Conservation (phyloP, 2,888 invertebrate species). For the Pyrrhia umbra region DNA sequence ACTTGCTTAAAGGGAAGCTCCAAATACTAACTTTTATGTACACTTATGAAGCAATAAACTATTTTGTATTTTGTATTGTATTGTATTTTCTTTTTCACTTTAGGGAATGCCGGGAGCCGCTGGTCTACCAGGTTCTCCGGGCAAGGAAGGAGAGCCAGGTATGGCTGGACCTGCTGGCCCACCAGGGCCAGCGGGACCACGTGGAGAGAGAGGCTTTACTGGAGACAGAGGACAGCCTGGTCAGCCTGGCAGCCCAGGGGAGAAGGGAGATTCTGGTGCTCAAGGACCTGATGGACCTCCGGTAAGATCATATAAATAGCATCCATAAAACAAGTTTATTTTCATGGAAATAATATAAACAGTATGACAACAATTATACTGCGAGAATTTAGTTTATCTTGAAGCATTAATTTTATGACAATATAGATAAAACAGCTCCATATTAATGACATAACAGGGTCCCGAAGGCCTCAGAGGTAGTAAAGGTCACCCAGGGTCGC, state of each 20-base stretch:
- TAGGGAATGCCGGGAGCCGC: slow-evolving; percentile 94
- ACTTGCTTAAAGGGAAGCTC: too few species aligned
- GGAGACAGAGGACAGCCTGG: slow-evolving; percentile 94
- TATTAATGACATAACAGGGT: slow-evolving; percentile 84
- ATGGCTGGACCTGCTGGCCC: slow-evolving; percentile 92
- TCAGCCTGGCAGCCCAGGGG: slow-evolving; percentile 91
- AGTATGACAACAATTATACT: too few species aligned
- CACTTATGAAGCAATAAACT: too few species aligned
- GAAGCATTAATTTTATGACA: neutral
- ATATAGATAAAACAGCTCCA: neutral
- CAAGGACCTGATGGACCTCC: slow-evolving; percentile 93
- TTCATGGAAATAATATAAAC: neutral
- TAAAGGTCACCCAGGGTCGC: slow-evolving; percentile 93
- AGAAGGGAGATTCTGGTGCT: slow-evolving; percentile 91
- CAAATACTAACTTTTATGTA: too few species aligned
- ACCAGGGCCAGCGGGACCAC: slow-evolving; percentile 91
- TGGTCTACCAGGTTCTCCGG: slow-evolving; percentile 93
- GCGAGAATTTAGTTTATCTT: neutral
- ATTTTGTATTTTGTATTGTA: neutral
- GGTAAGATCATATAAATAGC: slow-evolving; percentile 77
- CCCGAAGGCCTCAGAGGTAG: slow-evolving; percentile 92
- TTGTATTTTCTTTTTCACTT: slow-evolving; percentile 23
- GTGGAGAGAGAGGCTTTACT: slow-evolving; percentile 93
- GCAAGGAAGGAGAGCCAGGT: slow-evolving; percentile 95
- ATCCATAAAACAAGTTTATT: neutral